Evolutionary conservation across 2,797 vertebrate species (phyloP), one percentile per base, ranked within the genome.

Genomic region (Gallinago stenura): DNA sequence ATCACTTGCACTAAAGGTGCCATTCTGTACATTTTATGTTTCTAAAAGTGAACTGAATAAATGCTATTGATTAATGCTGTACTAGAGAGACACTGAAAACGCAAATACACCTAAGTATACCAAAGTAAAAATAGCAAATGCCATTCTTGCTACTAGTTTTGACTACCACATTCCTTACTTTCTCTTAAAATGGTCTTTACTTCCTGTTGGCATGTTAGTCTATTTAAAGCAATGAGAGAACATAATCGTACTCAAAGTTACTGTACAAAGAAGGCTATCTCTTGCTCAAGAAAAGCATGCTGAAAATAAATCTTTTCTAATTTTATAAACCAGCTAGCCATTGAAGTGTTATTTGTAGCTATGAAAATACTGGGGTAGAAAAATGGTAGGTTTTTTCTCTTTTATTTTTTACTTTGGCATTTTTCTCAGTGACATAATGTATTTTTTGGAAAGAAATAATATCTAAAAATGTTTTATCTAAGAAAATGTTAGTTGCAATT

Each of bases 371-470:
- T 24, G 12, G 6, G 20, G 8, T 57, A 86, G 48, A 83, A 83
- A 57, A n/a, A 64, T 2, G 5, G 16, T 28, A 9, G 10, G 5
- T 0, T 0, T 17, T 75, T 43, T 56, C n/a, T 30, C 12, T 61
- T 69, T 61, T 45, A 4, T 78, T 41, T 77, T 79, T 43, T 14
- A 53, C 15, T 64, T 77, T 66, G 56, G 6, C 31, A 51, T 70
- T 91, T 88, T 6, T 17, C 11, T 94, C 24, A 17, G 28, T 53
- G n/a, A 39, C 17, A 45, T 19, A 41, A 26, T 35, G 7, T 35
- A 5, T 41, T n/a, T 85, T 39, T 93, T 66, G 2, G 0, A 66
- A 92, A 50, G 10, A 84, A 94, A 35, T 71, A 26, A 46, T 68
- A 46, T 54, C 19, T 35, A 20, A 61, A 76, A 69, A 19, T 53